Conservation (phyloP, 1,140 invertebrate species). For the Orussus abietinus region DNA sequence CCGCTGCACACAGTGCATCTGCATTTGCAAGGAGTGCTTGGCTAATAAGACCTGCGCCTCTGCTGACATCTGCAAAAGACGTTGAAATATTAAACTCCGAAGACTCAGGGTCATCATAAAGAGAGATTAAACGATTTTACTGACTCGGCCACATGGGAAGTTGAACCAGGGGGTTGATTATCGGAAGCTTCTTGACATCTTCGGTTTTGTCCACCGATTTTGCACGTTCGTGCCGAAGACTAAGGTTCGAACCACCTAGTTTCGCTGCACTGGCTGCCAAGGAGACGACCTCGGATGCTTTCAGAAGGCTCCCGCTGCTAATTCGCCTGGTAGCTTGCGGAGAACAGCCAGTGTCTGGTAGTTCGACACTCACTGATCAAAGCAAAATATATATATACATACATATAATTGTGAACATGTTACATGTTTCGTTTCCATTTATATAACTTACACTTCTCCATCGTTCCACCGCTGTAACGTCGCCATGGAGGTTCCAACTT, state of each 20-base stretch:
- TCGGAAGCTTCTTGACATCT: slow-evolving; percentile 71
- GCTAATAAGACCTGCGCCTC: slow-evolving; percentile 76
- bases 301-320: slow-evolving; percentile 73
- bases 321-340: slow-evolving; percentile 73
- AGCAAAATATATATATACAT: slow-evolving; percentile 6
- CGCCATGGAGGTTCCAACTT: slow-evolving; percentile 30
- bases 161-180: slow-evolving; percentile 84
- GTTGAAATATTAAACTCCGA: slow-evolving; percentile 2
- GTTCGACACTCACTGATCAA: slow-evolving; percentile 42
- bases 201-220: slow-evolving; percentile 56
- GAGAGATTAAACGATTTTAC: slow-evolving; percentile 38
- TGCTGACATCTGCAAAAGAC: slow-evolving; percentile 55
- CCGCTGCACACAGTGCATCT: slow-evolving; percentile 92
- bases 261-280: slow-evolving; percentile 58
- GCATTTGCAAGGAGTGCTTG: slow-evolving; percentile 92
- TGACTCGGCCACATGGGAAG: slow-evolving; percentile 84
- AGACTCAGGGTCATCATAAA: slow-evolving; percentile 4
- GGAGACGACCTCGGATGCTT: slow-evolving; percentile 58
- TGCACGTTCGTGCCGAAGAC: slow-evolving; percentile 42
- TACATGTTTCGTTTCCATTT: not conserved
- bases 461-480: slow-evolving; percentile 35
- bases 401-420: not conserved
- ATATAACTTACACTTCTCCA: slow-evolving; percentile 41
- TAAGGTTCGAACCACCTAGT: slow-evolving; percentile 45
- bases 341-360: slow-evolving; percentile 54